phyloP scores from a whole-genome alignment of 2,113 vertebrate genomes.

The Macroglossus sobrinus region DNA sequence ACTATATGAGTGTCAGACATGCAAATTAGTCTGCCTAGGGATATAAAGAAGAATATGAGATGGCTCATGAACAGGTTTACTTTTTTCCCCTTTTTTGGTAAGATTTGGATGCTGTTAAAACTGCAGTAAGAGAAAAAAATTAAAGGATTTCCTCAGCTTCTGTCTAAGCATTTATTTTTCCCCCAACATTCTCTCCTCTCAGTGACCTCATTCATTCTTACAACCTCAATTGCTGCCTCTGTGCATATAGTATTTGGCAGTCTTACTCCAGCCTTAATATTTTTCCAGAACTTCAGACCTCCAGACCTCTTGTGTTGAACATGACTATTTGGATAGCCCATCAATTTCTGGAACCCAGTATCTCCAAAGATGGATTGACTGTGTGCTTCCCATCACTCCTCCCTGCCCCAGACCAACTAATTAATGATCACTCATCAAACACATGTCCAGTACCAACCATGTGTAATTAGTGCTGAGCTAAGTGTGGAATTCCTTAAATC shows the following conservation, averaged over 20 bases:
- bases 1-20: not conserved
- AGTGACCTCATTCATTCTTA: not conserved
- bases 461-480: not conserved
- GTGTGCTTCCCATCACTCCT: not conserved
- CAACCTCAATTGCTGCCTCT: not conserved
- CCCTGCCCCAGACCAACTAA: not conserved
- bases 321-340: not conserved
- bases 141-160: not conserved
- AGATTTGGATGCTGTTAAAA: constrained; percentile 34
- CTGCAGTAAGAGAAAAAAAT: constrained; percentile 25
- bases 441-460: not conserved
- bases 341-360: not conserved
- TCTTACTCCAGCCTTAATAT: not conserved
- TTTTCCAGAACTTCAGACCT: not conserved
- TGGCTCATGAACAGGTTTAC: not conserved
- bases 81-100: not conserved
- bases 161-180: not conserved
- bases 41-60: not conserved
- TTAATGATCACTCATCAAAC: not conserved
- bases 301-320: not conserved
- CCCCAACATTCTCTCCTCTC: constrained; percentile 12
- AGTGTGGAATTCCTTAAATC: not conserved
- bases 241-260: not conserved
- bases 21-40: constrained; percentile 15
- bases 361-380: not conserved